Evolutionary conservation across 2,113 vertebrate genomes (phyloP), one percentile per base, ranked within the genome.

Genomic region (Ellobius talpinus): DNA sequence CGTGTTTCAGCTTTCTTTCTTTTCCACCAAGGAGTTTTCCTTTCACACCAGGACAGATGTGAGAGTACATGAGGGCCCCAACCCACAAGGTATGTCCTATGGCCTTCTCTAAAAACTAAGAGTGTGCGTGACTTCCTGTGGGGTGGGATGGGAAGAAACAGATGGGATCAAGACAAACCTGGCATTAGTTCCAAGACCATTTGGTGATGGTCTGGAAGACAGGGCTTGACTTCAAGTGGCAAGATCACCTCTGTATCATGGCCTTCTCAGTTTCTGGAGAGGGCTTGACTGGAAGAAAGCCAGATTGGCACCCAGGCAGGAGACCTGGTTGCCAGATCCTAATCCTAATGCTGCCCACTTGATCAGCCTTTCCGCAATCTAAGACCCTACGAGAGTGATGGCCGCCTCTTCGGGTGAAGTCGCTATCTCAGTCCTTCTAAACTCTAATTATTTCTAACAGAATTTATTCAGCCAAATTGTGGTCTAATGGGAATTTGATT

Each of bases 381-480:
- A 31, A 84, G 55, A n/a, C 84, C 58, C 81, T 24, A 58, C 7
- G 16, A 7, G 29, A 70, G 12, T 36, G 42, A 89, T 36, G 13
- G 24, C 31, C 39, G 39, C 21, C 13, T 81, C 61, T 61, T 96
- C 26, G 21, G 24, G 47, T 89, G 73, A 90, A 7, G 9, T 65
- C 10, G 73, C 55, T 66, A 8, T 50, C 4, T 88, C 55, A 55
- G 50, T 24, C 84, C 24, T 86, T 66, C 42, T 70, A 84, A 96
- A 66, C 2, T 52, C 24, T 11, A 70, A 12, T 50, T 11, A 52
- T 72, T 89, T 55, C 55, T 66, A 61, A 47, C 8, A 91, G 31
- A 93, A 91, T 87, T 90, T 84, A 76, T 81, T 87, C 89, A 81
- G 14, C 63, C 55, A 91, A 77, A 81, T 47, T 90, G 39, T 90